Base-by-base conservation (phyloP, 2,888 invertebrate genomes). In the Melitaea athalia region DNA sequence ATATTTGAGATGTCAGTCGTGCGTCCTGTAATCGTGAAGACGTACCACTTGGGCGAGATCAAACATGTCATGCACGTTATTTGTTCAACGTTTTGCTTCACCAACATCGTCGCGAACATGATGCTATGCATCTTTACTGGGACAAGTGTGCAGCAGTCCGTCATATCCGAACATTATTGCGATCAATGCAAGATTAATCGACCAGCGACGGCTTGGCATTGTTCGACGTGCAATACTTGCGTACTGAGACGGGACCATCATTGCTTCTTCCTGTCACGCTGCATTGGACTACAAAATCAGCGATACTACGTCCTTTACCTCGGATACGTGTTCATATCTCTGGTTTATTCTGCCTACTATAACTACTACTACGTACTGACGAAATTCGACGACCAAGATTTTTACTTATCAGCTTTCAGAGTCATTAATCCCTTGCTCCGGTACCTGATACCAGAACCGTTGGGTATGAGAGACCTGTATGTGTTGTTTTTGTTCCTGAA, bases 161-260 rank as follows among this genome's bases (percentile, higher is more conserved):
- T 49, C 8, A 62, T 45, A 3, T 71, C 79, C 6, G 80, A 79
- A 1, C 74, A 93, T 67, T 95, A 95, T 80, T 99, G 99, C 84
- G 85, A 94, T 0, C 81, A 88, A 0, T 99, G 99, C 84, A 95
- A 96, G 77, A 87, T 93, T 15, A 67, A 94, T 5, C 93, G 94
- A 5, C 96, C 97, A 0, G 95, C 95, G 0, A 93, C 97, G 50
- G 95, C 97, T 1, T 97, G 97, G 95, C 99, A 99, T 81, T 99
- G 99, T 79, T 92, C 91, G 47, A 93, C 89, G 0, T 99, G 99
- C 85, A 93, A 96, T 61, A 91, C 93, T 0, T 99, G 99, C 81
- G 95, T 98, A 63, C 79, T 96, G 5, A 95, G 95, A 78, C 92
- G 98, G 71, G 98, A 97, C 79, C 97, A 97, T 84, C 96, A 97